A percentile compares a stretch with the other conserved stretches of the same genome.
Evolutionary conservation across 2,797 vertebrate species (phyloP).

Genomic region (Chaenodraco wilsoni): DNA sequence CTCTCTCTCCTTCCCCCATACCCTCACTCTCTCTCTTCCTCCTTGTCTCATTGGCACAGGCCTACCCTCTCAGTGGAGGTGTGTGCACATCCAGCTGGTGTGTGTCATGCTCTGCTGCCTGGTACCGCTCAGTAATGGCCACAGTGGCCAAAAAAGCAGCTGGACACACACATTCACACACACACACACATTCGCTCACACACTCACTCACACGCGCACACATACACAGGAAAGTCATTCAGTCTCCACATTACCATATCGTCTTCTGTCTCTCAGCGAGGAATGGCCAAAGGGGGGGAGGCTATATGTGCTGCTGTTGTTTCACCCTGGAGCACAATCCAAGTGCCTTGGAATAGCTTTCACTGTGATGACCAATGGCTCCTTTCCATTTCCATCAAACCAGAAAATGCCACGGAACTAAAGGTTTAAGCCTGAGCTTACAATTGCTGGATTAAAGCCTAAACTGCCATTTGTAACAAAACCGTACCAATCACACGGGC

Average conservation of each 20-base stretch:
- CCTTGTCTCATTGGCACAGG: constrained; percentile 68
- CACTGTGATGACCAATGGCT: constrained; percentile 71
- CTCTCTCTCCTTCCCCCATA: constrained; percentile 17
- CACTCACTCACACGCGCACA: constrained; percentile 8
- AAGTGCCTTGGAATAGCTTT: constrained; percentile 69
- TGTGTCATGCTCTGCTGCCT: constrained; percentile 78
- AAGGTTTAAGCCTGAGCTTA: constrained; percentile 62
- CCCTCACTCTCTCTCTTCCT: constrained; percentile 23
- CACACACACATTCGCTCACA: constrained; percentile 39
- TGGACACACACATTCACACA: constrained; percentile 53
- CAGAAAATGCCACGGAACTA: constrained; percentile 64
- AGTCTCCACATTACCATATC: constrained; percentile 74
- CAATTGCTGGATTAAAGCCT: constrained; percentile 64
- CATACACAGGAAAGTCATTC: constrained; percentile 57
- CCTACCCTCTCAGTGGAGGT: constrained; percentile 68
- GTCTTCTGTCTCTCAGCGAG: constrained; percentile 65
- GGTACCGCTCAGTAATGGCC: constrained; percentile 74
- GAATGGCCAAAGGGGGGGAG: constrained; percentile 41
- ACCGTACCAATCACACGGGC: constrained; percentile 40
- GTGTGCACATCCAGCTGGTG: constrained; percentile 77
- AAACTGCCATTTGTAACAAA: constrained; percentile 53
- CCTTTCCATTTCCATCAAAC: constrained; percentile 73
- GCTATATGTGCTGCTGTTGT: constrained; percentile 58
- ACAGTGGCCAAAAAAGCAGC: constrained; percentile 73
- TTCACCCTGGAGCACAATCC: constrained; percentile 67